Evolutionary conservation across 2,888 invertebrate species (phyloP).

Genomic region (Drosophila tanythrix): DNA sequence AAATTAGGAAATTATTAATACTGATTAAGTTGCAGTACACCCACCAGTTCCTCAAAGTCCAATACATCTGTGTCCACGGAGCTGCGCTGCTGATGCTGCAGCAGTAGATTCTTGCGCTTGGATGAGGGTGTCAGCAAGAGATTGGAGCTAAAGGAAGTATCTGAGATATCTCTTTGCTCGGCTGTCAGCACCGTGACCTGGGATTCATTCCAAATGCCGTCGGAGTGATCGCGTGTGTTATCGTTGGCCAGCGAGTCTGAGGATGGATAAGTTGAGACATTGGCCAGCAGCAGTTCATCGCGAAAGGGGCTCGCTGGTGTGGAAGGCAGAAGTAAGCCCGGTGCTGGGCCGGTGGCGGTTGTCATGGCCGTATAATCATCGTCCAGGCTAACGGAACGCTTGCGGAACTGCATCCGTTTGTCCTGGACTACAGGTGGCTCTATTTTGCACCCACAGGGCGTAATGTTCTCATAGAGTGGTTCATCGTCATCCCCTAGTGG

Average conservation of each 20-base stretch:
- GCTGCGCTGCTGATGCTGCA: constrained; percentile 94
- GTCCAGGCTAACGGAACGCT: constrained; percentile 90
- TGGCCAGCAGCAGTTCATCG: constrained; percentile 86
- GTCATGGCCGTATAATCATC: constrained; percentile 84
- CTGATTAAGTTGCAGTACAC: neutral
- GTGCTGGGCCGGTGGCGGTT: constrained; percentile 57
- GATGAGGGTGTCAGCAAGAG: constrained; percentile 91
- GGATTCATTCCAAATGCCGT: constrained; percentile 95
- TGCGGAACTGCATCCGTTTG: constrained; percentile 89
- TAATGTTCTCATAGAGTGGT: constrained; percentile 82
- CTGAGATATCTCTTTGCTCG: constrained; percentile 85
- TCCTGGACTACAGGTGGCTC: constrained; percentile 67
- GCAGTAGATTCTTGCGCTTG: constrained; percentile 90
- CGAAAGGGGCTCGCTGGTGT: constrained; percentile 88
- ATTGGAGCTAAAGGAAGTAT: constrained; percentile 85
- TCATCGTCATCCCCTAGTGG: constrained; percentile 65
- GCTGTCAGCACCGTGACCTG: constrained; percentile 93
- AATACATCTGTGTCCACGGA: constrained; percentile 94
- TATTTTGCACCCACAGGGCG: constrained; percentile 82
- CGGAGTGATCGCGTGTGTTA: constrained; percentile 91
- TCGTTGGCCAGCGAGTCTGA: constrained; percentile 94
- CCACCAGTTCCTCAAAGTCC: constrained; percentile 88
- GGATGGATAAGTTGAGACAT: constrained; percentile 91
- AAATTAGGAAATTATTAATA: neutral
- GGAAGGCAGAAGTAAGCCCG: constrained; percentile 86